Evolutionary conservation across 1,140 invertebrate genomes (phyloP).

Genomic region (Tetraneura akinire): DNA sequence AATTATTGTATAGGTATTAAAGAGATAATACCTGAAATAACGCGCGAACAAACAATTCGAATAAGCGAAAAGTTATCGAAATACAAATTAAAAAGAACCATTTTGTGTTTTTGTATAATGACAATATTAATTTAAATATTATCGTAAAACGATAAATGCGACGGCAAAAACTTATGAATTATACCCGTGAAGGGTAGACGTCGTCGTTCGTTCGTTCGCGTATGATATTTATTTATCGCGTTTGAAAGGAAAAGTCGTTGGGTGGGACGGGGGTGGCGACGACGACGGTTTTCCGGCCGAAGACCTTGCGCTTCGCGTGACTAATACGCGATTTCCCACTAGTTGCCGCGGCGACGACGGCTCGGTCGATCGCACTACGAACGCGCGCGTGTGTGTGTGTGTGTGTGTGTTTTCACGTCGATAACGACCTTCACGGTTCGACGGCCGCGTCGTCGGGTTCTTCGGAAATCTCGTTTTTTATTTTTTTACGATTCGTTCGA

Average conservation of each 20-base stretch:
- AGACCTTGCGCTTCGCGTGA: conserved; percentile 51
- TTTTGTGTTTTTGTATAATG: no score
- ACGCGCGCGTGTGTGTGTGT: not conserved
- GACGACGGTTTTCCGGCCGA: conserved; percentile 33
- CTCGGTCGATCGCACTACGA: conserved; percentile 30
- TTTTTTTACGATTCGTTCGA: no score
- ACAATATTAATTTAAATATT: no score
- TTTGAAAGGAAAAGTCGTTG: conserved; percentile 48
- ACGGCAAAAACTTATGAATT: not conserved
- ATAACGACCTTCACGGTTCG: conserved; percentile 25
- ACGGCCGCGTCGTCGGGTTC: not conserved
- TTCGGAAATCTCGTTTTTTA: conserved; percentile 24
- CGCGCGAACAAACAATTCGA: no score
- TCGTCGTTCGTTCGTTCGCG: not conserved
- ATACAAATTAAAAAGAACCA: no score
- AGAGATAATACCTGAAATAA: no score
- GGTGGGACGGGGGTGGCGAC: not conserved
- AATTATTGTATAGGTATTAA: not conserved
- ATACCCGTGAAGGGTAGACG: conserved; percentile 19
- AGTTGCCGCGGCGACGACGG: conserved; percentile 18
- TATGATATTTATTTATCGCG: conserved; percentile 1
- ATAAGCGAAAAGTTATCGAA: no score
- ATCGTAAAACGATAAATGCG: no score
- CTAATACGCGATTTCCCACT: conserved; percentile 47
- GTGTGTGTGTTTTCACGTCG: conserved; percentile 11